These are phyloP conservation scores for Fragum fragum DNA, from an alignment of 2,888 invertebrate species.

Conservation along the genomic window DNA sequence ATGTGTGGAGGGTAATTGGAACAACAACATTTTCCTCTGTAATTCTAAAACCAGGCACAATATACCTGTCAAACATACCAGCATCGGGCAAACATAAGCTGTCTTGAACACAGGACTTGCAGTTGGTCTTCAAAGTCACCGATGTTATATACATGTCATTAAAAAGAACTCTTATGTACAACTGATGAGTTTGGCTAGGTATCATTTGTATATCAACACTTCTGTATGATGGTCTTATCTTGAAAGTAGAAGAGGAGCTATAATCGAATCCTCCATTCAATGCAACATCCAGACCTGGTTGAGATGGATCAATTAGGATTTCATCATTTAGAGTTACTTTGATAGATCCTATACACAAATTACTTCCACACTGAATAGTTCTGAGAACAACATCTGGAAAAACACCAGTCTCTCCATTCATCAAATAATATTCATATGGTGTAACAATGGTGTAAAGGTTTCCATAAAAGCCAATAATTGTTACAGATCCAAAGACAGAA, in stretches of 20 bases:
- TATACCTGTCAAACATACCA: constrained; percentile 24
- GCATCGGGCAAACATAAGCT: constrained; percentile 34
- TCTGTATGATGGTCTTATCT: background rate
- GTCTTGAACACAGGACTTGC: constrained; percentile 22
- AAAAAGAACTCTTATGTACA: constrained; percentile 12
- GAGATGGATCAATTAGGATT: background rate
- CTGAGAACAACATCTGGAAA: background rate
- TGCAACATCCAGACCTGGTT: background rate
- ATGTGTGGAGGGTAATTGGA: constrained; percentile 21
- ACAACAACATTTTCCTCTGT: constrained; percentile 40
- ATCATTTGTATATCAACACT: constrained; percentile 4
- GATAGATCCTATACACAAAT: constrained; percentile 13
- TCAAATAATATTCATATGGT: constrained; percentile 16
- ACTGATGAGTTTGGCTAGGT: background rate
- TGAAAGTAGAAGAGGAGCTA: background rate
- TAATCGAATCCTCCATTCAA: constrained; percentile 3
- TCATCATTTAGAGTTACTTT: background rate
- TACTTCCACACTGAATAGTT: constrained; percentile 9
- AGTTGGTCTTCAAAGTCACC: constrained; percentile 36
- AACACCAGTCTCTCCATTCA: background rate
- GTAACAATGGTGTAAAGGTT: constrained; percentile 1
- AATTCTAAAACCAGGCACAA: background rate
- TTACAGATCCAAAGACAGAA: constrained; percentile 7
- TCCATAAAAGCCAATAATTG: constrained; percentile 10
- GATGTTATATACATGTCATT: constrained; percentile 36